Conservation (phyloP, 2,888 invertebrate genomes). For the Volucella inanis region DNA sequence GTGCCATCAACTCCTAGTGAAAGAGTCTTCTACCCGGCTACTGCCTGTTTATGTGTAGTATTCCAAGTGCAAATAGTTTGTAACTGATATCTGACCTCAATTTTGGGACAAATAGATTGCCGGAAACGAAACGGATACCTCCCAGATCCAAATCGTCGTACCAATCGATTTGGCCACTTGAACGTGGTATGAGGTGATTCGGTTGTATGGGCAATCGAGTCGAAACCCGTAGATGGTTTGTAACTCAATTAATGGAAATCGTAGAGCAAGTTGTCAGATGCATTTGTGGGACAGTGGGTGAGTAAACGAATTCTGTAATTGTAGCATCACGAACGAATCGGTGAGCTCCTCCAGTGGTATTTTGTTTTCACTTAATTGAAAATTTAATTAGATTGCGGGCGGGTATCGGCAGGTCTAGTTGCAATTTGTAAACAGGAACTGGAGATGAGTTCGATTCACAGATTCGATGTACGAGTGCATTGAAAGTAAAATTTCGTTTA, state of each 20-base stretch:
- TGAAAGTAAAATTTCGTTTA: neutral
- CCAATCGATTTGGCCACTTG: slow-evolving; percentile 25
- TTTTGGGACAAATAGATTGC: slow-evolving; percentile 51
- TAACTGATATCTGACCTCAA: slow-evolving; percentile 68
- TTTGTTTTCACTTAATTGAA: slow-evolving; percentile 42
- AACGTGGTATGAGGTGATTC: neutral
- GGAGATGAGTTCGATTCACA: neutral
- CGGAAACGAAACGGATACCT: slow-evolving; percentile 48
- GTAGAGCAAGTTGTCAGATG: slow-evolving; percentile 17
- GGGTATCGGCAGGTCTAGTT: slow-evolving; percentile 2
- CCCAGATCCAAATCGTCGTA: neutral
- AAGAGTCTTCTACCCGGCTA: neutral
- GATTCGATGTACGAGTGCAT: neutral
- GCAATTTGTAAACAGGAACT: slow-evolving; percentile 3
- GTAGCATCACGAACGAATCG: neutral
- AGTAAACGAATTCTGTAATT: neutral
- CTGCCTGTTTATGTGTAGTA: neutral
- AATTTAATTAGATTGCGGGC: slow-evolving; percentile 59
- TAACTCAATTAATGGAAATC: slow-evolving; percentile 24
- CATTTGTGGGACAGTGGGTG: slow-evolving; percentile 16
- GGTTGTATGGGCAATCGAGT: slow-evolving; percentile 36
- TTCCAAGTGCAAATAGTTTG: slow-evolving; percentile 63
- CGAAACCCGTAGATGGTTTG: slow-evolving; percentile 37
- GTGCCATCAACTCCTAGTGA: slow-evolving; percentile 8
- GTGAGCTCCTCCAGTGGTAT: slow-evolving; percentile 7